Conservation (phyloP, 2,113 vertebrate species). For the Struthidea cinerea region DNA sequence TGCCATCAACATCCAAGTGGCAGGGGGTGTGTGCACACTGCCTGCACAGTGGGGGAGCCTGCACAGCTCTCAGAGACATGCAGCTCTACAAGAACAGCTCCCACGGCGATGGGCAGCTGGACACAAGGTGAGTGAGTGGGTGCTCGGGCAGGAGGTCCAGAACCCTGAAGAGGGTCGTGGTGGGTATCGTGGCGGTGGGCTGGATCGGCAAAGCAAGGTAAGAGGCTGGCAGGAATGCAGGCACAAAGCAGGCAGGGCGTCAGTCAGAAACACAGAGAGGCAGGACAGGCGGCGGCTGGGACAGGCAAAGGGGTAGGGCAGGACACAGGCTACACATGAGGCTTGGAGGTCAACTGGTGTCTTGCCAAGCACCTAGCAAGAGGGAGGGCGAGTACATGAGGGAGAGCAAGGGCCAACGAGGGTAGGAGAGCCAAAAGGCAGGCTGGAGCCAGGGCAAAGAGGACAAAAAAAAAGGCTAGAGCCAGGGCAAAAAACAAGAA, state of each 20-base stretch:
- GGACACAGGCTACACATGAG: background rate
- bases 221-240: background rate
- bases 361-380: background rate
- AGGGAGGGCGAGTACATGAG: fast-evolving
- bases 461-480: background rate
- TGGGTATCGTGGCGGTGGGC: fast-evolving
- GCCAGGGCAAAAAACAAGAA: background rate
- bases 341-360: background rate
- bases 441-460: background rate
- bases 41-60: background rate
- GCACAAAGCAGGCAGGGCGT: background rate
- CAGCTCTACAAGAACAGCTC: background rate
- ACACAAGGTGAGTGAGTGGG: background rate
- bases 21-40: background rate
- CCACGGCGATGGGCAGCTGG: fast-evolving
- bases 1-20: fast-evolving
- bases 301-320: background rate
- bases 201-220: fast-evolving
- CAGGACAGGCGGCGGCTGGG: background rate
- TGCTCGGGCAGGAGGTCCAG: fast-evolving
- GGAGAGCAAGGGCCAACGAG: fast-evolving
- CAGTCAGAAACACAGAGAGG: no score
- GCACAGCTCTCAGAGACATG: background rate
- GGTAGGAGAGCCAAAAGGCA: background rate
- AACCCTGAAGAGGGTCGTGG: background rate